These are phyloP conservation scores for Pionites leucogaster DNA, from an alignment of 2,113 vertebrate species.

Conservation along the genomic window DNA sequence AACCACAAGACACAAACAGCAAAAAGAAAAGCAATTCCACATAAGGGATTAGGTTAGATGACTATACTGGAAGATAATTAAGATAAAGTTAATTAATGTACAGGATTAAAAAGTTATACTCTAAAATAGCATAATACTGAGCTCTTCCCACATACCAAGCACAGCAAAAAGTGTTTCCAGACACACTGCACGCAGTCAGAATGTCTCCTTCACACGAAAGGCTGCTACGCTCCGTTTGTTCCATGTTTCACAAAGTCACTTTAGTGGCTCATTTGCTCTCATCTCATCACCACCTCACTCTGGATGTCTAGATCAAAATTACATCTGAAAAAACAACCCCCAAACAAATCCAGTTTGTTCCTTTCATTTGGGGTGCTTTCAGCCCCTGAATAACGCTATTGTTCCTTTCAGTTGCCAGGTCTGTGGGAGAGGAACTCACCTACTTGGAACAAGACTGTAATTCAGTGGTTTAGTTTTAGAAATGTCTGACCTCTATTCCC, in stretches of 20 bases:
- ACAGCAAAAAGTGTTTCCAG: not conserved
- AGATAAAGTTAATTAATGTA: not conserved
- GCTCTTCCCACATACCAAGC: not conserved
- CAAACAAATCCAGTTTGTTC: not conserved
- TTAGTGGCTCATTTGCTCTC: not conserved
- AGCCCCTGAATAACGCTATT: not conserved
- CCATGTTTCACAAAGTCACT: not conserved
- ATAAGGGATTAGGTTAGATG: not conserved
- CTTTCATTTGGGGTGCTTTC: not conserved
- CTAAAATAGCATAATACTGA: not conserved
- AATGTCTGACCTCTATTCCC: not conserved
- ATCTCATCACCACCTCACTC: not conserved
- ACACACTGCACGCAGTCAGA: not conserved
- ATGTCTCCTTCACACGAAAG: accelerated
- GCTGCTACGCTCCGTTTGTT: not conserved
- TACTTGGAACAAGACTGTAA: not conserved
- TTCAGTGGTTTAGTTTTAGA: not conserved
- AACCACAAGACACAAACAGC: not conserved
- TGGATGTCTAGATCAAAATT: not conserved
- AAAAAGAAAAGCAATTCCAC: not conserved
- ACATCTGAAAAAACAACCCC: not conserved
- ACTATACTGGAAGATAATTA: not conserved
- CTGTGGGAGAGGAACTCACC: not conserved
- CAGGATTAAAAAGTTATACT: not conserved
- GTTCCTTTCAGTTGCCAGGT: not conserved